These are phyloP conservation scores for Otis tarda DNA, from an alignment of 2,113 vertebrate species.

Conservation along the genomic window DNA sequence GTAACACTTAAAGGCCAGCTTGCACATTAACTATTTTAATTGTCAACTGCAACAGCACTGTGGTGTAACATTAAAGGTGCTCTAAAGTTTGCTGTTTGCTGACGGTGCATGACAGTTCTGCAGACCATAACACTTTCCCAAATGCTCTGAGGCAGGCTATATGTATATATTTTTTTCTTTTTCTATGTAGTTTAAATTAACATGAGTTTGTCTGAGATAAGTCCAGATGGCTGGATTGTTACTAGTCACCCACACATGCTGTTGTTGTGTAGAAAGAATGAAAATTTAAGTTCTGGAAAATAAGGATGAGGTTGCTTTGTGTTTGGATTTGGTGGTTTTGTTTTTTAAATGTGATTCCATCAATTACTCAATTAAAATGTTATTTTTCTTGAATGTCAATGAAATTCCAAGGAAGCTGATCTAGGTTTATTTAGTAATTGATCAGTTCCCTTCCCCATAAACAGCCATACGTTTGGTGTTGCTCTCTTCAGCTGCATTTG, in stretches of 20 bases:
- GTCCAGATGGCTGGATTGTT: constrained; percentile 4
- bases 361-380: background rate
- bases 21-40: constrained; percentile 59
- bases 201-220: background rate
- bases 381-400: background rate
- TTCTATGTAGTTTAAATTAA: background rate
- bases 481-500: background rate
- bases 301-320: background rate
- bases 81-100: constrained; percentile 45
- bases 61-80: constrained; percentile 50
- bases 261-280: background rate
- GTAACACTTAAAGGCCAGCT: constrained; percentile 24
- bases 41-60: constrained; percentile 58
- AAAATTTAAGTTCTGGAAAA: background rate
- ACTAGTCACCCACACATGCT: background rate
- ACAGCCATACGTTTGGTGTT: background rate
- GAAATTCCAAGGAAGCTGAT: background rate
- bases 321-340: background rate
- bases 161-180: background rate
- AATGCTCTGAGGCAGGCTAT: constrained; percentile 10
- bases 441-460: background rate
- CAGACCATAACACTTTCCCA: constrained; percentile 31
- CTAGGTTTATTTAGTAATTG: background rate
- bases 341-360: background rate
- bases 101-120: constrained; percentile 36